phyloP scores from a whole-genome alignment of 2,113 vertebrate species.

The Carettochelys insculpta region DNA sequence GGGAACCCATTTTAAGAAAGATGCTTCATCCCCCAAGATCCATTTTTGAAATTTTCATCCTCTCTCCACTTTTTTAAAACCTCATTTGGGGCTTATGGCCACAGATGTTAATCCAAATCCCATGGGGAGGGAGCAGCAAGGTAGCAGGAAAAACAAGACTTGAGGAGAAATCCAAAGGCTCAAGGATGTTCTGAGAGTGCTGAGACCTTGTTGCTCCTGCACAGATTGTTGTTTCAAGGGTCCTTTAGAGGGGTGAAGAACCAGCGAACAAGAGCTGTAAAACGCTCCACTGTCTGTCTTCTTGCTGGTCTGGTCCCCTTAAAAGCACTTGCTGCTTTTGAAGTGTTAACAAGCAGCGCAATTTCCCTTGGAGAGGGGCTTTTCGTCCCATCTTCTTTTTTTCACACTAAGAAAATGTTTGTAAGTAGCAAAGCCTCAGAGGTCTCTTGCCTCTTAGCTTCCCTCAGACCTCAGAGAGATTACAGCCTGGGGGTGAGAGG shows the following conservation, averaged over 20 bases:
- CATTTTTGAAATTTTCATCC: background rate
- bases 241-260: background rate
- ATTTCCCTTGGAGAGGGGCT: background rate
- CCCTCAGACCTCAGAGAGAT: accelerated
- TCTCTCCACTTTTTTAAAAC: background rate
- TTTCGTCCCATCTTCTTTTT: background rate
- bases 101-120: background rate
- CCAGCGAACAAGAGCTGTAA: background rate
- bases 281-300: background rate
- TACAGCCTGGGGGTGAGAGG: accelerated
- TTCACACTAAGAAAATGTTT: background rate
- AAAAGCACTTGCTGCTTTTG: background rate
- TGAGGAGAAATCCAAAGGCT: background rate
- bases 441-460: background rate
- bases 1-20: background rate
- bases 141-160: background rate
- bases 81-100: background rate
- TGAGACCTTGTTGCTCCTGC: background rate
- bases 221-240: background rate
- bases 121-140: background rate
- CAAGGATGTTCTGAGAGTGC: background rate
- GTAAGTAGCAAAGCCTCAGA: background rate
- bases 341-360: background rate
- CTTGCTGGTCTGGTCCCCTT: background rate
- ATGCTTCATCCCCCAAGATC: background rate